These are phyloP conservation scores for Phaonia tiefii DNA, from an alignment of 2,888 invertebrate genomes.

Conservation along the genomic window DNA sequence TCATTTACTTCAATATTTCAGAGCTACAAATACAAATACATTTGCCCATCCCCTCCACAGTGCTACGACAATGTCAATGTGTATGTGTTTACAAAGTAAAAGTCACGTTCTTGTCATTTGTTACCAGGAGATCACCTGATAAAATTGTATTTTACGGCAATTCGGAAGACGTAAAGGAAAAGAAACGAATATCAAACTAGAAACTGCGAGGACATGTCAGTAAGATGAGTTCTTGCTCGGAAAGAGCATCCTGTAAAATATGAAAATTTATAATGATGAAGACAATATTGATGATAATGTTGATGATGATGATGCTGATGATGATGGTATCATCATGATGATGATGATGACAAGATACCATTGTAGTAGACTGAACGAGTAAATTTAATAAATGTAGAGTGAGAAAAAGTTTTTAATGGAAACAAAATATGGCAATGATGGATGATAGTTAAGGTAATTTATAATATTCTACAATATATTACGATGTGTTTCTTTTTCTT, in stretches of 20 bases:
- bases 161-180: too few species aligned
- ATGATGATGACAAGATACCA: neutral
- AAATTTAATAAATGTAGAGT: too few species aligned
- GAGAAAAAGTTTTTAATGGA: too few species aligned
- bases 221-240: neutral
- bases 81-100: constrained; percentile 66
- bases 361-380: too few species aligned
- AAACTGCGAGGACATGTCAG: neutral
- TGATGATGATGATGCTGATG: too few species aligned
- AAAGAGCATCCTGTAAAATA: neutral
- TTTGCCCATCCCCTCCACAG: neutral
- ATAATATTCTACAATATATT: too few species aligned
- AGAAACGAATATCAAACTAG: constrained; percentile 15
- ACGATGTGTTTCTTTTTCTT: neutral
- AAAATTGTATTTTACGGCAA: constrained; percentile 63
- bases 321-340: too few species aligned
- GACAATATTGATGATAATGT: too few species aligned
- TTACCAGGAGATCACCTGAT: constrained; percentile 71
- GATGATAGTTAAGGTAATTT: neutral
- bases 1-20: constrained; percentile 37
- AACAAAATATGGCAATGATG: too few species aligned
- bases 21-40: constrained; percentile 9
- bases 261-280: constrained; percentile 2
- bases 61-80: constrained; percentile 3
- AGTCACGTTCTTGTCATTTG: constrained; percentile 76